Evolutionary conservation across 2,113 vertebrate genomes (phyloP).

Genomic region (Engystomops pustulosus): DNA sequence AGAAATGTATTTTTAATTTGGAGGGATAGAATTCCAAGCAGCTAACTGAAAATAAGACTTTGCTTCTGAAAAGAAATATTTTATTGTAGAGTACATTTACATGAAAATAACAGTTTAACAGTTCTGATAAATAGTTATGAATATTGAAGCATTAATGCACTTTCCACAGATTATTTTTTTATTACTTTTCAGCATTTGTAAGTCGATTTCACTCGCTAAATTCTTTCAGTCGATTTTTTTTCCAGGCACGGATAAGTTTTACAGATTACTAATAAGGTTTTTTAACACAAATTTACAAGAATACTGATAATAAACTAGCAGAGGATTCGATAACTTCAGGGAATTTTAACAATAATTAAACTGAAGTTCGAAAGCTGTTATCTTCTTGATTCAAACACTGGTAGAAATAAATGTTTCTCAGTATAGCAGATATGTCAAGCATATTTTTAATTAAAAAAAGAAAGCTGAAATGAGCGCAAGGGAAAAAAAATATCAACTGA

Average conservation of each 20-base stretch:
- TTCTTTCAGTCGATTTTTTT: neutral
- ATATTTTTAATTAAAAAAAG: neutral
- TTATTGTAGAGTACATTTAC: neutral
- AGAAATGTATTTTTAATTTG: neutral
- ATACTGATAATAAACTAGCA: neutral
- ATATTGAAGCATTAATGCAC: neutral
- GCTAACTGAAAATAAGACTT: neutral
- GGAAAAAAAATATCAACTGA: neutral
- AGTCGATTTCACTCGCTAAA: neutral
- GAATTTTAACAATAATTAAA: constrained; percentile 1
- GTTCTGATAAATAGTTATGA: neutral
- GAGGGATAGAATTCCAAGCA: constrained; percentile 2
- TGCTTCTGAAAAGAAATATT: neutral
- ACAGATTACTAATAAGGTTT: neutral
- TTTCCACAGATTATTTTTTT: neutral
- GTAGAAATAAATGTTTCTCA: neutral
- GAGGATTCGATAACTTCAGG: neutral
- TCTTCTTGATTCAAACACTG: neutral
- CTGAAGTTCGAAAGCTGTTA: neutral
- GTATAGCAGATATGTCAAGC: neutral
- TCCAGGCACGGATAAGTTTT: neutral
- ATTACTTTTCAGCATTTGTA: neutral
- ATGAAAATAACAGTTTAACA: neutral
- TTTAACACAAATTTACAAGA: neutral
- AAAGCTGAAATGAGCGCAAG: neutral